These are phyloP conservation scores for Lophius piscatorius DNA, from an alignment of 2,113 vertebrate genomes.

Conservation along the genomic window DNA sequence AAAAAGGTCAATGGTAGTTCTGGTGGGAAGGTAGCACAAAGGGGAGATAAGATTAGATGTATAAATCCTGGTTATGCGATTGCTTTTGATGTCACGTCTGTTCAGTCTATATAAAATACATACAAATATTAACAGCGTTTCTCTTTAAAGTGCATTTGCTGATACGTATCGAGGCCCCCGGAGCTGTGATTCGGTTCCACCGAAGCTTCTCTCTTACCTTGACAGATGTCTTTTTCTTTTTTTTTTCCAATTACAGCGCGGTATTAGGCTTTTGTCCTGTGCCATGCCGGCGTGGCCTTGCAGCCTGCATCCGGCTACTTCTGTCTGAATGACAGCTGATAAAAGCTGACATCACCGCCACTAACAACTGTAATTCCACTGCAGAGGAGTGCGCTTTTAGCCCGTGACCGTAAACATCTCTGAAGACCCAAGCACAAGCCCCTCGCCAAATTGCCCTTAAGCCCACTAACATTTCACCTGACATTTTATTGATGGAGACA, in stretches of 20 bases:
- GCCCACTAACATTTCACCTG: conserved; percentile 63
- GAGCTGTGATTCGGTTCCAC: conserved; percentile 45
- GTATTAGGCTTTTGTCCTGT: conserved; percentile 72
- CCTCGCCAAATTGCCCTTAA: conserved; percentile 62
- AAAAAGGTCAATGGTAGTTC: no score
- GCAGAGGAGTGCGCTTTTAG: conserved; percentile 75
- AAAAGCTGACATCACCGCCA: conserved; percentile 67
- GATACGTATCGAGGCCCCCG: conserved; percentile 49
- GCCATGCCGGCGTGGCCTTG: conserved; percentile 64
- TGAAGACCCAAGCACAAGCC: conserved; percentile 65
- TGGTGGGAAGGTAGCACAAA: no score
- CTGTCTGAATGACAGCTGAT: conserved; percentile 72
- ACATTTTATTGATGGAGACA: conserved; percentile 71
- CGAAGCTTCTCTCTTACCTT: conserved; percentile 60
- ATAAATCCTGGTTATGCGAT: no score
- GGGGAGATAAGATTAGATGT: no score
- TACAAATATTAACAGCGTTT: conserved; percentile 7
- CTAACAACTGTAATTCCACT: conserved; percentile 75
- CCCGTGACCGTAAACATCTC: conserved; percentile 64
- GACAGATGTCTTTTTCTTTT: conserved; percentile 59
- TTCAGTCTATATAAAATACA: no score
- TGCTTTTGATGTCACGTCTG: no score
- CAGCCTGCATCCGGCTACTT: conserved; percentile 63
- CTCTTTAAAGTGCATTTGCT: conserved; percentile 25
- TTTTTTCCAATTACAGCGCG: conserved; percentile 66